Percentiles rank a stretch among this genome's conserved stretches.
Evolutionary conservation across 2,113 vertebrate species (phyloP).

Genomic region (Aptenodytes forsteri): DNA sequence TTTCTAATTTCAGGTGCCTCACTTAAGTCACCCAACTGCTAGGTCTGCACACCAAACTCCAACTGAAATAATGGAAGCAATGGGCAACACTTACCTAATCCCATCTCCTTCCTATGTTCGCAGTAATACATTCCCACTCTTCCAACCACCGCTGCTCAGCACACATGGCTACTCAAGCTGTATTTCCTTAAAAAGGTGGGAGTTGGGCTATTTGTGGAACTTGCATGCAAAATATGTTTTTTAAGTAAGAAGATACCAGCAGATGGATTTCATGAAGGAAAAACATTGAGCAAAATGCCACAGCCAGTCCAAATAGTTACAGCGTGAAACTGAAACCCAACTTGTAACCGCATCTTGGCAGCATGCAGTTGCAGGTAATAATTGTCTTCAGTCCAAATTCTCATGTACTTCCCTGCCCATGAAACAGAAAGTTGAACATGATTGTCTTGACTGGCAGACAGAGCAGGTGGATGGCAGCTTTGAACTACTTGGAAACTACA

Average conservation of each 20-base stretch:
- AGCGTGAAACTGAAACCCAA: neutral
- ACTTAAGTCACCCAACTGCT: neutral
- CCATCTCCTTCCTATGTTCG: neutral
- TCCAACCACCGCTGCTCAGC: neutral
- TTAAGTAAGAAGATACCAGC: neutral
- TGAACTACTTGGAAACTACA: neutral
- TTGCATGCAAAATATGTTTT: neutral
- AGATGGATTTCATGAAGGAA: conserved; percentile 20
- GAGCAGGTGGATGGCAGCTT: neutral
- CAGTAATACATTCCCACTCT: neutral
- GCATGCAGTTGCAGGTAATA: neutral
- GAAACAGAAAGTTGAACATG: neutral
- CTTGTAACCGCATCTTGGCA: neutral
- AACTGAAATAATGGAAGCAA: neutral
- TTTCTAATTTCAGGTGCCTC: conserved; percentile 42
- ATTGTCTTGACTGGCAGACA: neutral
- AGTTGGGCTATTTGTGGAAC: neutral
- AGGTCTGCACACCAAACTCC: neutral
- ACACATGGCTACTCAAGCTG: neutral
- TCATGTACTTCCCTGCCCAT: neutral
- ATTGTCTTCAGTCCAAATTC: neutral
- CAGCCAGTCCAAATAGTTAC: neutral
- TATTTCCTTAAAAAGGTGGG: neutral
- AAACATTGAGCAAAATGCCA: conserved; percentile 4
- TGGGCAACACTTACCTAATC: neutral